Evolutionary conservation across 2,113 vertebrate genomes (phyloP).

Genomic region (Microcebus tavaratra): DNA sequence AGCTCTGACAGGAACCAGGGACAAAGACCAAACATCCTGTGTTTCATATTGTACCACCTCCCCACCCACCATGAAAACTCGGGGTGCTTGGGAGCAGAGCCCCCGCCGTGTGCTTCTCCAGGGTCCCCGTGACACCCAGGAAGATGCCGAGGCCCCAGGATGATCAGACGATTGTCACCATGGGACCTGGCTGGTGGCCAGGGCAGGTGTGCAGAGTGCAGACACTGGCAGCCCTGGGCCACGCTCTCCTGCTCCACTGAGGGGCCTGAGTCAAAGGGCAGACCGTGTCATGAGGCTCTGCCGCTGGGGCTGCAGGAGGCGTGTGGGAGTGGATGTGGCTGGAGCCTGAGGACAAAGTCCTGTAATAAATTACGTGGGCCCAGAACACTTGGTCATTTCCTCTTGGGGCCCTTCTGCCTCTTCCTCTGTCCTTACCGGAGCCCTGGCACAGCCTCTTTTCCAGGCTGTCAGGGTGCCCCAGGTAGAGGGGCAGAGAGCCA

Average conservation of each 20-base stretch:
- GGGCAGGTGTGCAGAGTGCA: neutral
- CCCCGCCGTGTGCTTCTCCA: neutral
- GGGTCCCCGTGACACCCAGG: neutral
- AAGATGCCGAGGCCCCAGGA: neutral
- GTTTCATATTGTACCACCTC: neutral
- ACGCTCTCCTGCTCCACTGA: neutral
- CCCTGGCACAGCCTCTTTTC: slow-evolving; percentile 12
- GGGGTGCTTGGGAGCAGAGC: neutral
- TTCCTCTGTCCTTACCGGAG: neutral
- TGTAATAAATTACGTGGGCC: slow-evolving; percentile 82
- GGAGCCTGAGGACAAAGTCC: slow-evolving; percentile 86
- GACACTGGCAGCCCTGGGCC: neutral
- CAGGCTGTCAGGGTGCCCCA: slow-evolving; percentile 26
- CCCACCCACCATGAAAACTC: neutral
- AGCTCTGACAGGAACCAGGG: neutral
- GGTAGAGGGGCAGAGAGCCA: slow-evolving; percentile 47
- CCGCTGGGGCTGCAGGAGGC: neutral
- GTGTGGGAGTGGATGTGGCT: slow-evolving; percentile 72
- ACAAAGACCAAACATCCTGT: neutral
- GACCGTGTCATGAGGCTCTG: slow-evolving; percentile 18
- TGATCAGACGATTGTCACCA: neutral
- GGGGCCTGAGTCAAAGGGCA: slow-evolving; percentile 61
- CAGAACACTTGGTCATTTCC: slow-evolving; percentile 75
- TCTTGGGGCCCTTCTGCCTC: slow-evolving; percentile 62
- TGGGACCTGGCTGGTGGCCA: neutral